Conservation (phyloP, 2,113 vertebrate species). For the Todiramphus saurophagus region DNA sequence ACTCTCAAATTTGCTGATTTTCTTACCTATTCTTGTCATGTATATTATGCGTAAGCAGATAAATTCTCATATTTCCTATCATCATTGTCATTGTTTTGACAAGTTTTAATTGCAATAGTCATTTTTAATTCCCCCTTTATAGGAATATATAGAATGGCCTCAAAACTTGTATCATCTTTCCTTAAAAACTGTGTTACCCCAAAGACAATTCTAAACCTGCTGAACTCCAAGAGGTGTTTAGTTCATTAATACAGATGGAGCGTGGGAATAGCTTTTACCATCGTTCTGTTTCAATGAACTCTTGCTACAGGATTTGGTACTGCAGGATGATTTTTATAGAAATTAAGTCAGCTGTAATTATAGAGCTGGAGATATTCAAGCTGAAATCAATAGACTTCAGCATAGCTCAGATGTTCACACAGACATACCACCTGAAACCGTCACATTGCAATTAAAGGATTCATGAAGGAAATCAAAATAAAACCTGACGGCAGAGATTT, state of each 20-base stretch:
- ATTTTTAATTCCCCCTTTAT: slow-evolving; percentile 9
- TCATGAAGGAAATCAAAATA: background rate
- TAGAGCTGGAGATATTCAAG: background rate
- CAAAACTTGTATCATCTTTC: background rate
- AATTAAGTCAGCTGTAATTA: slow-evolving; percentile 1
- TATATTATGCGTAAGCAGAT: background rate
- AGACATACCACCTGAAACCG: background rate
- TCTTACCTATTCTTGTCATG: slow-evolving; percentile 6
- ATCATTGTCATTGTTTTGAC: slow-evolving; percentile 37
- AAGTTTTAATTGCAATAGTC: background rate
- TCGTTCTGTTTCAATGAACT: background rate
- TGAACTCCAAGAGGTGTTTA: background rate
- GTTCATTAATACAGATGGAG: background rate
- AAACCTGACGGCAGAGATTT: background rate
- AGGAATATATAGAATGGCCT: background rate
- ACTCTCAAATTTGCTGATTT: background rate
- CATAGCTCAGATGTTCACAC: background rate
- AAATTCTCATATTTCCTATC: background rate
- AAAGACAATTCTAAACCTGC: background rate
- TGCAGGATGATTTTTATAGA: slow-evolving; percentile 23
- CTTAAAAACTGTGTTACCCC: background rate
- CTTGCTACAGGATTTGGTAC: background rate
- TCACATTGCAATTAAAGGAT: background rate
- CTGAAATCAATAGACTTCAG: background rate
- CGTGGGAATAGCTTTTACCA: background rate